These are phyloP conservation scores for Tyto alba DNA, from an alignment of 2,113 vertebrate genomes.

Conservation along the genomic window DNA sequence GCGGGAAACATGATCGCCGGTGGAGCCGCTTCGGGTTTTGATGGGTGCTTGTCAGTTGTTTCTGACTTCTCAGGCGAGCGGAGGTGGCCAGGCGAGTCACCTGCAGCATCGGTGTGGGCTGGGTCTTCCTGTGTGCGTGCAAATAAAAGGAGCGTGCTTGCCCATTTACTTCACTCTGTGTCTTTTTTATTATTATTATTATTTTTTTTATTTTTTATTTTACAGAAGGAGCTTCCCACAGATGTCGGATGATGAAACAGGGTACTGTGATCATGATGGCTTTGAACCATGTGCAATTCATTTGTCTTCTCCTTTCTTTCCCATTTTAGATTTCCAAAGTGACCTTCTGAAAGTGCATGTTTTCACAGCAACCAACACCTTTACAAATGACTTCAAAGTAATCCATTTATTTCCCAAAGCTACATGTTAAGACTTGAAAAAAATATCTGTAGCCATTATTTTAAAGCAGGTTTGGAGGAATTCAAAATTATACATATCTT, in stretches of 20 bases:
- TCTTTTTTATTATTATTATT: no score
- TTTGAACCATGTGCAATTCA: not conserved
- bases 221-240: not conserved
- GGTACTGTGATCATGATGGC: not conserved
- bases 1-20: conserved; percentile 4
- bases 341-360: not conserved
- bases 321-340: not conserved
- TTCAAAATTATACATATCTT: not conserved
- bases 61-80: not conserved
- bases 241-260: not conserved
- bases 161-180: not conserved
- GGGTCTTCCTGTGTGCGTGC: accelerated
- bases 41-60: conserved; percentile 23
- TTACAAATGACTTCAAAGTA: not conserved
- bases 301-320: not conserved
- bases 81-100: not conserved
- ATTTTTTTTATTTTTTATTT: not conserved
- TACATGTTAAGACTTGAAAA: not conserved
- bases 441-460: not conserved
- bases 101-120: not conserved
- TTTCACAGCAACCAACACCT: not conserved
- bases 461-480: not conserved
- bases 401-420: not conserved
- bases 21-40: not conserved
- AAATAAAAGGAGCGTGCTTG: not conserved